Base-by-base conservation (phyloP, 2,797 vertebrate species). In the Morelia viridis region DNA sequence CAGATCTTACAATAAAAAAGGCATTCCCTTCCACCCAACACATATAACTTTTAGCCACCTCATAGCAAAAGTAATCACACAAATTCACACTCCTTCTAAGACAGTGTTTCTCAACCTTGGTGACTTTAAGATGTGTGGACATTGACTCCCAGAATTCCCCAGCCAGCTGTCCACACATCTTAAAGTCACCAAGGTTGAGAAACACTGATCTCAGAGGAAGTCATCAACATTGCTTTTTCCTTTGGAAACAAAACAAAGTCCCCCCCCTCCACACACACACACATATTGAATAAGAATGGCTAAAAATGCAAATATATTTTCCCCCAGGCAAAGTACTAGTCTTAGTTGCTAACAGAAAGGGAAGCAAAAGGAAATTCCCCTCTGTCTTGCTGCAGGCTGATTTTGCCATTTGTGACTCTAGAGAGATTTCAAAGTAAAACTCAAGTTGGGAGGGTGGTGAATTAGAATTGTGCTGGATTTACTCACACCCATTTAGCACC, bases 401-500 rank as follows among this genome's bases (percentile, higher is more conserved):
- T 41, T 84, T 89, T 58, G 1, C 19, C 17, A 26, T 65, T 50
- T 35, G 83, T 60, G 88, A 60, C 31, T 86, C 31, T 35, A 35
- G 80, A 85, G 93, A 84, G 13, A 56, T 76, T 92, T 90, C 88
- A 85, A 90, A 89, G 31, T 35, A 86, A 56, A 85, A 84, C 58
- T 90, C 35, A 91, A 83, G n/a, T 91, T 92, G 53, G 24, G 60
- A 41, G 5, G 61, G 90, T 46, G 46, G 84, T 12, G 50, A 87
- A 19, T 41, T 65, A 60, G 88, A 19, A 11, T 92, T 95, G 92
- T 89, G 56, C 57, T 94, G 46, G 50, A 88, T 94, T 96, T 93
- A 64, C 91, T 95, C 93, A 89, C 53, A 93, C 41, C 61, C 91
- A 0, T 94, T 95, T 94, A 96, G 91, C 91, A 94, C 62, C 93